Evolutionary conservation across 2,113 vertebrate genomes (phyloP), one percentile per base, ranked within the genome.

Genomic region (Oostethus manadensis): DNA sequence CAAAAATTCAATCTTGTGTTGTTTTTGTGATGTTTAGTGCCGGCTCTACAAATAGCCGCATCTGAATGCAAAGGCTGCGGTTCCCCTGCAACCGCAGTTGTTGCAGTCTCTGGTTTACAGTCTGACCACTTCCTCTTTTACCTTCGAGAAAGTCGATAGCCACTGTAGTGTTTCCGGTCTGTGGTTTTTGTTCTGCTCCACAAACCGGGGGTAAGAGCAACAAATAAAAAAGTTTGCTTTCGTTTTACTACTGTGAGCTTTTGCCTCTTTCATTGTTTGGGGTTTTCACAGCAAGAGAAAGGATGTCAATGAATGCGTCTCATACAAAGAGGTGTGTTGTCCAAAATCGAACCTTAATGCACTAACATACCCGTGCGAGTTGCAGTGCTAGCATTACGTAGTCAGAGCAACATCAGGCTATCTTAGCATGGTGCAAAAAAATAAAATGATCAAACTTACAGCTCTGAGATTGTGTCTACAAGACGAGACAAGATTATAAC

Each of bases 71-170:
- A 26, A 26, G 8, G 22, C 8, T 26, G 49, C 15, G 49, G 22
- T 23, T 50, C 23, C 7, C 23, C 6, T 50, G 26, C 26, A 17
- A 29, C 50, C 23, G 29, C 50, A 21, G 18, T 20, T 20, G 2
- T 20, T 48, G 9, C 46, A 33, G 23, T 51, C 50, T 33, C 23
- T 33, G 7, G 26, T 33, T 51, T 29, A 29, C 26, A 51, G 26
- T 29, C 50, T 51, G 50, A 16, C 50, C 50, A 16, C 50, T 51
- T 51, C 50, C 23, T 17, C 23, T 29, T 51, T 51, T 51, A 51
- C 26, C 50, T 51, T 51, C 8, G 5, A 17, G n/a, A n/a, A 13
- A 54, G 10, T 35, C 35, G 9, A 18, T n/a, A 11, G 1, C 51
- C 11, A n/a, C n/a, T 8, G 6, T 4, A 29, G 8, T 3, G 50